Conservation (phyloP, 2,888 invertebrate genomes). For the Antheraea assamensis region DNA sequence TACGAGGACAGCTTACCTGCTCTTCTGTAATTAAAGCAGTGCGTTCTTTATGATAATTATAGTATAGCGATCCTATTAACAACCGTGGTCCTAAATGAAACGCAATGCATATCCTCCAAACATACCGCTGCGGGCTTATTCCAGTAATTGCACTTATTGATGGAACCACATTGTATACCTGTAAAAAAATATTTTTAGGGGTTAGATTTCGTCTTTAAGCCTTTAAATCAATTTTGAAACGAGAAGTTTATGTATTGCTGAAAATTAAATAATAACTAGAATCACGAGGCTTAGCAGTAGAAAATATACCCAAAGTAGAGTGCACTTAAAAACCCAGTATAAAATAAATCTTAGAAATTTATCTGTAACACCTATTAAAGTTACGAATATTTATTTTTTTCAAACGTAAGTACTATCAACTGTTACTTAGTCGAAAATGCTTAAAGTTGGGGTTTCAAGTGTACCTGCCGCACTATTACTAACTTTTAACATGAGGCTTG, state of each 20-base stretch:
- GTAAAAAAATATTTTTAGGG: constrained; percentile 23
- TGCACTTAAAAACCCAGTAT: no score
- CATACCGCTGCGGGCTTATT: constrained; percentile 94
- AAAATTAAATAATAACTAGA: neutral
- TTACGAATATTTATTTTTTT: neutral
- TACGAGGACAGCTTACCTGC: constrained; percentile 63
- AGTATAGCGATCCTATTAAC: constrained; percentile 93
- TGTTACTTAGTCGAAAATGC: neutral
- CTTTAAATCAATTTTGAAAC: neutral
- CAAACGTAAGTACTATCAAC: neutral
- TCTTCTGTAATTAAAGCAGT: constrained; percentile 82
- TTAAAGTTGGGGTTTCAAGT: neutral
- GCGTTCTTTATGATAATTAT: constrained; percentile 89
- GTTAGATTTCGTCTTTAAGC: neutral
- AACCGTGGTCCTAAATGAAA: constrained; percentile 95
- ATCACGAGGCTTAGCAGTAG: no score
- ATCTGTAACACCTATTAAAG: no score
- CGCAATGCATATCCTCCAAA: constrained; percentile 96
- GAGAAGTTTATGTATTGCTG: neutral
- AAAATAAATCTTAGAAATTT: no score
- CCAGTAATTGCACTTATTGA: constrained; percentile 98
- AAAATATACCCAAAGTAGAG: no score
- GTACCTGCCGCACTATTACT: neutral
- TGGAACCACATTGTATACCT: constrained; percentile 97
- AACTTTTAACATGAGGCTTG: no score